These are phyloP conservation scores for Rattus rattus DNA, from an alignment of 2,113 vertebrate genomes.

Conservation along the genomic window DNA sequence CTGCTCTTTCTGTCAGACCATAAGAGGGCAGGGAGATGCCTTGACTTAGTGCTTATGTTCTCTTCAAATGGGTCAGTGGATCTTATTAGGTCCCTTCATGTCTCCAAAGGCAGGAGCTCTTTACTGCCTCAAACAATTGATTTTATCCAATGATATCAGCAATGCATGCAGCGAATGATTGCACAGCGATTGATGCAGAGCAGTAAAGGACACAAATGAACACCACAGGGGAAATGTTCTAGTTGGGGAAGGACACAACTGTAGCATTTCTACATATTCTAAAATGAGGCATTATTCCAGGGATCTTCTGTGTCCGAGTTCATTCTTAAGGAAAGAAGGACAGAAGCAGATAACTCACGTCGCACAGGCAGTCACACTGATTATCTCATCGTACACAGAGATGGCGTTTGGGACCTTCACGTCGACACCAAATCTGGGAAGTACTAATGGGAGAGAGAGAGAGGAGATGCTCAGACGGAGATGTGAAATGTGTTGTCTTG, in stretches of 20 bases:
- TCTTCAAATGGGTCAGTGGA: not conserved
- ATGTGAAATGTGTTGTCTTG: not conserved
- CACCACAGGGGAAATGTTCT: not conserved
- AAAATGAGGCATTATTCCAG: not conserved
- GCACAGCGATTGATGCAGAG: not conserved
- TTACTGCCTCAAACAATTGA: not conserved
- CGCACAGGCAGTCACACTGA: conserved; percentile 42
- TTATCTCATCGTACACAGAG: conserved; percentile 63
- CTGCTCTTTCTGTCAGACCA: not conserved
- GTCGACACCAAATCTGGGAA: conserved; percentile 81
- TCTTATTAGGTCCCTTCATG: not conserved
- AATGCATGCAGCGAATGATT: not conserved
- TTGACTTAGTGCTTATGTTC: no score
- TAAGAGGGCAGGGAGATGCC: not conserved
- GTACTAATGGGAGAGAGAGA: conserved; percentile 73
- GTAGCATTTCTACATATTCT: not conserved
- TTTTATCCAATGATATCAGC: not conserved
- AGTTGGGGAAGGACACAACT: not conserved
- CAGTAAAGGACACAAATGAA: no score
- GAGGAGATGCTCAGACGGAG: not conserved
- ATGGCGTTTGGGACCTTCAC: conserved; percentile 79
- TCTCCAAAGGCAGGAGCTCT: not conserved
- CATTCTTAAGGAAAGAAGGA: not conserved
- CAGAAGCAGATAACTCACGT: not conserved
- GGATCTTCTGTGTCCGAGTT: no score